These are phyloP conservation scores for Aspiorhynchus laticeps DNA, from an alignment of 2,113 vertebrate species.

Conservation along the genomic window DNA sequence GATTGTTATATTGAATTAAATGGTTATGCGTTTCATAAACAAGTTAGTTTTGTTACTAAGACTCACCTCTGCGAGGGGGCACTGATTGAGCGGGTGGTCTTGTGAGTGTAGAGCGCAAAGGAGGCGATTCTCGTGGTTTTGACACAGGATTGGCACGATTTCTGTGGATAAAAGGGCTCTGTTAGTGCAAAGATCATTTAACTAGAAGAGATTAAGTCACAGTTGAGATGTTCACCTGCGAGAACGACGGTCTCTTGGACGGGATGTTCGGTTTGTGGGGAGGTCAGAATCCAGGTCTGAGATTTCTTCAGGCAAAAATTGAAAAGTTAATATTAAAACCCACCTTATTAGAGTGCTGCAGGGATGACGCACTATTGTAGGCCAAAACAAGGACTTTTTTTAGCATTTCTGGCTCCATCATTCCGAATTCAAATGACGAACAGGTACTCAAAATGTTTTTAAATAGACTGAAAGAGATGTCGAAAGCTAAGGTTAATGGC, in stretches of 20 bases:
- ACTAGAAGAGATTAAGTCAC: not conserved
- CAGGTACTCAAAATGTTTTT: no score
- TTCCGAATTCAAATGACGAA: no score
- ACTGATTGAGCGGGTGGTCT: conserved; percentile 59
- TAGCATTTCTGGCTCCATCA: no score
- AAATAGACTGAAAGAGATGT: no score
- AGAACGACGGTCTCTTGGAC: conserved; percentile 70
- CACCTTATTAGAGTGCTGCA: not conserved
- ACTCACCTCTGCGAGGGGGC: conserved; percentile 71
- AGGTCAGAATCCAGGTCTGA: conserved; percentile 83
- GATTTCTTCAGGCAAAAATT: conserved; percentile 77
- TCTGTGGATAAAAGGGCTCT: conserved; percentile 52
- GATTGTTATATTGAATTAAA: not conserved
- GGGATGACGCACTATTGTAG: no score
- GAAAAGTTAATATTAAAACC: not conserved
- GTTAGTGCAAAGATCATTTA: not conserved
- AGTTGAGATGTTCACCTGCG: conserved; percentile 65
- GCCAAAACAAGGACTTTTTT: no score
- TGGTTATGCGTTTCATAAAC: not conserved
- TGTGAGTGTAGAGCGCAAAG: conserved; percentile 67
- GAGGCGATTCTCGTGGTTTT: conserved; percentile 72
- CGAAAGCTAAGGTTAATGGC: no score
- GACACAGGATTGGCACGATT: conserved; percentile 65
- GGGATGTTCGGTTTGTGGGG: conserved; percentile 59
- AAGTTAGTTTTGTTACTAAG: not conserved